A percentile compares a stretch with the other conserved stretches of the same genome.
Conservation (phyloP, 1,140 invertebrate species). For the Coptotermes formosanus region DNA sequence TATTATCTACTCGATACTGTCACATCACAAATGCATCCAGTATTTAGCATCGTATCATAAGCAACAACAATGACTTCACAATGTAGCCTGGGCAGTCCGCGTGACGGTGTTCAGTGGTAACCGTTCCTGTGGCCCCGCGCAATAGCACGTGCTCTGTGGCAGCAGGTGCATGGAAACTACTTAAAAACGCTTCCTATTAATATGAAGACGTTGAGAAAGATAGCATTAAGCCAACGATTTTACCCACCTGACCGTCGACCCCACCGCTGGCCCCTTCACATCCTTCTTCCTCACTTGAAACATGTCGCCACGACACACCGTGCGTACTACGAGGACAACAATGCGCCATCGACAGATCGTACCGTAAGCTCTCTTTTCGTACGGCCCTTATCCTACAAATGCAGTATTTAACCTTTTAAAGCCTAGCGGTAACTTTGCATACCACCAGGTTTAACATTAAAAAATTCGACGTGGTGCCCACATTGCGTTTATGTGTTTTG, state of each 20-base stretch:
- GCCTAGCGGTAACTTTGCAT: too few relatives aligned
- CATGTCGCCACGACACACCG: neutral
- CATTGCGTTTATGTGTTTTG: too few relatives aligned
- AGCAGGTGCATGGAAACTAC: constrained; percentile 6
- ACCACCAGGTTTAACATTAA: too few relatives aligned
- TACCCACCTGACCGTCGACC: neutral
- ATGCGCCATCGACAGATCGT: neutral
- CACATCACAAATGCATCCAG: too few relatives aligned
- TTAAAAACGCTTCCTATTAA: constrained; percentile 21
- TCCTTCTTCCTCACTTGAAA: neutral
- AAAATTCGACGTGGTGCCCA: too few relatives aligned
- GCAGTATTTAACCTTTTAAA: too few relatives aligned
- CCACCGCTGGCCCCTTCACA: neutral
- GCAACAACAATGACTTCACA: too few relatives aligned
- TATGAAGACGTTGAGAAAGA: constrained; percentile 26
- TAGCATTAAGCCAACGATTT: constrained; percentile 19
- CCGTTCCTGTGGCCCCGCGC: neutral
- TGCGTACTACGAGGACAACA: neutral
- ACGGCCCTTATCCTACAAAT: neutral
- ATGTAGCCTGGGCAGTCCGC: neutral
- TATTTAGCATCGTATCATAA: too few relatives aligned
- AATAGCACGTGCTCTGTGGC: neutral
- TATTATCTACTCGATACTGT: too few relatives aligned
- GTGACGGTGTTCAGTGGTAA: neutral
- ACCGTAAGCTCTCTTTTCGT: neutral